Base-by-base conservation (phyloP, 2,797 vertebrate genomes). In the Pitangus sulphuratus region DNA sequence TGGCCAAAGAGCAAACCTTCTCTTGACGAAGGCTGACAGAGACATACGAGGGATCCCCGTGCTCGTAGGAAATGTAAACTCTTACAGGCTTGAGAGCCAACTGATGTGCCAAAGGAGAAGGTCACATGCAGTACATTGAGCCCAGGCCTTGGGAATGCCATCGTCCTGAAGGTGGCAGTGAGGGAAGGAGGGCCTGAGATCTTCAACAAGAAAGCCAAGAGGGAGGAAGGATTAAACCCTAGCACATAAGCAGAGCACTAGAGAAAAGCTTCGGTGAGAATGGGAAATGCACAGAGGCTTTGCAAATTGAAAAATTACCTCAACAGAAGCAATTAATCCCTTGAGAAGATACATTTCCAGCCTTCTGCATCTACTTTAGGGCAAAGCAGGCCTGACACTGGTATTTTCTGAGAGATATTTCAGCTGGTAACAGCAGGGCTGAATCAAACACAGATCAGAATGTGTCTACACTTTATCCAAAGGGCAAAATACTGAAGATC, bases 51-150 rank as follows among this genome's bases (percentile, higher is more conserved):
- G 57, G 60, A 84, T 53, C 31, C 22, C 81, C 25, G 28, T 10
- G 68, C 19, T 79, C 4, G 1, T 6, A 64, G 76, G 87, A 95
- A 91, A 93, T 61, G 89, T 80, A 91, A 93, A 96, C 89, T 94
- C 78, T 35, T 11, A 8, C 13, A 78, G 45, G 30, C 30, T 69
- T 28, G 56, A 75, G 53, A 94, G 83, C 82, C 87, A 87, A 19
- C 8, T 12, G 57, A 54, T 19, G 22, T 42, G 80, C 45, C 90
- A 93, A 50, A 79, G 51, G 84, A 95, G 82, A 94, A 95, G 93
- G 91, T 94, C 93, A 95, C 91, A 84, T 35, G 64, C 25, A 89
- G 89, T 22, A 93, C 89, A 78, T 5, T 25, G 89, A 95, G 83
- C 48, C 37, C 84, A 56, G 75, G 84, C 62, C 8, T 58, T 7